Evolutionary conservation across 2,888 invertebrate genomes (phyloP).

Genomic region (Ichneumon xanthorius): DNA sequence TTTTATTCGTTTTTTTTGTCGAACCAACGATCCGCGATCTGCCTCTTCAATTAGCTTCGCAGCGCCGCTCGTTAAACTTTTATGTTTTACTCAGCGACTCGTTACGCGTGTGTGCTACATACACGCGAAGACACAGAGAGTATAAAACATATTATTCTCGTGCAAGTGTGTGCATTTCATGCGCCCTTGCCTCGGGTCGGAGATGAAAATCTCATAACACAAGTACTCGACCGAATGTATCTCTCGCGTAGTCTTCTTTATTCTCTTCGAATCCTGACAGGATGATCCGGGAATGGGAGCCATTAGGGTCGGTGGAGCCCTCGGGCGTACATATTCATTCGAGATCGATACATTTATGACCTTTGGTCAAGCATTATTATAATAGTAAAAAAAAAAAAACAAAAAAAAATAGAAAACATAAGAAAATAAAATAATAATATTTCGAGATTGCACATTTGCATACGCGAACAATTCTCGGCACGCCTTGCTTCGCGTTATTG

Average conservation of each 20-base stretch:
- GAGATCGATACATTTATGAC: conserved; percentile 62
- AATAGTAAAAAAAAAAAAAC: conserved; percentile 20
- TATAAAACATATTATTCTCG: conserved; percentile 22
- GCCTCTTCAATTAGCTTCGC: conserved; percentile 80
- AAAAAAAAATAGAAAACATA: not conserved
- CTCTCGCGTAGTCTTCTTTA: conserved; percentile 43
- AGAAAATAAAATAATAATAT: conserved; percentile 34
- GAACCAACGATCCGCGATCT: conserved; percentile 68
- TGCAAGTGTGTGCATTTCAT: conserved; percentile 26
- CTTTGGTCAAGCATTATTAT: conserved; percentile 65
- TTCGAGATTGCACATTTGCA: conserved; percentile 49
- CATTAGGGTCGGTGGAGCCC: conserved; percentile 32
- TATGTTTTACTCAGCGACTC: conserved; percentile 78
- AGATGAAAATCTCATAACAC: conserved; percentile 76
- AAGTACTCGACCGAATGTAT: conserved; percentile 56
- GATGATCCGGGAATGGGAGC: conserved; percentile 52
- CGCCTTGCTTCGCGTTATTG: conserved; percentile 1
- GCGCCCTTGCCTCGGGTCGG: conserved; percentile 59
- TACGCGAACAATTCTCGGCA: conserved; percentile 10
- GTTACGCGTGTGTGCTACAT: conserved; percentile 69
- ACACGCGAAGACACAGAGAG: conserved; percentile 20
- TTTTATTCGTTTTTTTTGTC: conserved; percentile 53
- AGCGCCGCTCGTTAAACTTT: conserved; percentile 80
- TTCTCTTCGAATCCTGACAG: conserved; percentile 48
- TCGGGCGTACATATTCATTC: conserved; percentile 50